These are phyloP conservation scores for Ecdyonurus torrentis DNA, from an alignment of 2,888 invertebrate species.

Conservation along the genomic window DNA sequence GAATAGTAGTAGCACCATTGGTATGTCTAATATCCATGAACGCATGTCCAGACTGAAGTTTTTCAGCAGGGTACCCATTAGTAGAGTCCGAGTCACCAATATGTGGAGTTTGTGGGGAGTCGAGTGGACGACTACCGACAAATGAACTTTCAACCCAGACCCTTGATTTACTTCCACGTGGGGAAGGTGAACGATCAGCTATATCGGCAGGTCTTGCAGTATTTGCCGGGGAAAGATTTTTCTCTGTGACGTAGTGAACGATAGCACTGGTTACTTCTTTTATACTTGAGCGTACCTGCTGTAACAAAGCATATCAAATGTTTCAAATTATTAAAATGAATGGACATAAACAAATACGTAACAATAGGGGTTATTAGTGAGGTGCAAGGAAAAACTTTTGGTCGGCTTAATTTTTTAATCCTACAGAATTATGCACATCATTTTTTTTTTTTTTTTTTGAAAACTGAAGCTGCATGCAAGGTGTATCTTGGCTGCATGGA, in stretches of 20 bases:
- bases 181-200: constrained; percentile 20
- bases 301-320: constrained; percentile 17
- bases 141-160: constrained; percentile 90
- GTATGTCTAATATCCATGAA: constrained; percentile 12
- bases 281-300: constrained; percentile 65
- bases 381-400: no score
- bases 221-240: constrained; percentile 12
- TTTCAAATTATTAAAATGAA: no score
- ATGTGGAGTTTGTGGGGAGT: constrained; percentile 69
- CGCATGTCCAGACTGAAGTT: constrained; percentile 2
- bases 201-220: constrained; percentile 13
- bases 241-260: constrained; percentile 62
- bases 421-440: no score
- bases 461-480: no score
- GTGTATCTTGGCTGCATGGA: no score
- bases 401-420: no score
- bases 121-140: constrained; percentile 67
- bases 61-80: neutral
- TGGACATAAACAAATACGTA: no score
- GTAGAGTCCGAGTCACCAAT: constrained; percentile 14
- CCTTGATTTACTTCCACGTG: constrained; percentile 46
- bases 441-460: no score
- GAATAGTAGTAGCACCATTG: constrained; percentile 14
- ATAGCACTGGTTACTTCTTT: constrained; percentile 87
- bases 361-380: no score